A percentile compares a stretch with the other conserved stretches of the same genome.
These are phyloP conservation scores for Protonibea diacanthus DNA, from an alignment of 2,797 vertebrate genomes.

Conservation along the genomic window DNA sequence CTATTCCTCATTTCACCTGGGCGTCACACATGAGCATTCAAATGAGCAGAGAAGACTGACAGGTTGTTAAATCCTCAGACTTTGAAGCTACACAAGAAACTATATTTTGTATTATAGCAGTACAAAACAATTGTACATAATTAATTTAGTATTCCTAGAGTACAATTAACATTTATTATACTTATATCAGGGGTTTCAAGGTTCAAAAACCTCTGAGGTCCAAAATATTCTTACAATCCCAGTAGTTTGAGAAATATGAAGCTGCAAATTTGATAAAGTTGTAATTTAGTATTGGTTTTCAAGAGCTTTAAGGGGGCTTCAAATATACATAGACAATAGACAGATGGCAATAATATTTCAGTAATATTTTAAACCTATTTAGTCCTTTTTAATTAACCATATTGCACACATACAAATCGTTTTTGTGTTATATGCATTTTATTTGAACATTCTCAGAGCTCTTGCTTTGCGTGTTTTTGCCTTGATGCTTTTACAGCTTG, in stretches of 20 bases:
- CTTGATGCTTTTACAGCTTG: neutral
- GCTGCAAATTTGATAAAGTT: neutral
- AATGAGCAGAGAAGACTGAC: constrained; percentile 28
- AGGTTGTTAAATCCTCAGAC: constrained; percentile 19
- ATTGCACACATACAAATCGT: neutral
- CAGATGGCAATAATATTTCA: neutral
- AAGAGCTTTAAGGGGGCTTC: neutral
- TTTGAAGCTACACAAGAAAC: constrained; percentile 9
- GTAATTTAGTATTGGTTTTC: neutral
- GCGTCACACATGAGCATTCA: constrained; percentile 47
- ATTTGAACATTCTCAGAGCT: neutral
- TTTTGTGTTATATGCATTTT: neutral
- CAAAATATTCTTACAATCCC: neutral
- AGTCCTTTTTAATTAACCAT: neutral
- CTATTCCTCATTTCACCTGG: constrained; percentile 58
- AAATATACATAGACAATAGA: neutral
- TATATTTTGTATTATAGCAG: neutral
- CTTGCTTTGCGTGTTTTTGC: neutral
- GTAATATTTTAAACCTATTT: neutral
- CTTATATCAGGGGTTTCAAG: neutral
- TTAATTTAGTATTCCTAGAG: neutral
- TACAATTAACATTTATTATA: neutral
- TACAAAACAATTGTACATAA: no score
- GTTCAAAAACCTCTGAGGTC: neutral
- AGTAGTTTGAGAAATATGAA: neutral